Evolutionary conservation across 2,113 vertebrate species (phyloP).

Genomic region (Hyperoodon ampullatus): DNA sequence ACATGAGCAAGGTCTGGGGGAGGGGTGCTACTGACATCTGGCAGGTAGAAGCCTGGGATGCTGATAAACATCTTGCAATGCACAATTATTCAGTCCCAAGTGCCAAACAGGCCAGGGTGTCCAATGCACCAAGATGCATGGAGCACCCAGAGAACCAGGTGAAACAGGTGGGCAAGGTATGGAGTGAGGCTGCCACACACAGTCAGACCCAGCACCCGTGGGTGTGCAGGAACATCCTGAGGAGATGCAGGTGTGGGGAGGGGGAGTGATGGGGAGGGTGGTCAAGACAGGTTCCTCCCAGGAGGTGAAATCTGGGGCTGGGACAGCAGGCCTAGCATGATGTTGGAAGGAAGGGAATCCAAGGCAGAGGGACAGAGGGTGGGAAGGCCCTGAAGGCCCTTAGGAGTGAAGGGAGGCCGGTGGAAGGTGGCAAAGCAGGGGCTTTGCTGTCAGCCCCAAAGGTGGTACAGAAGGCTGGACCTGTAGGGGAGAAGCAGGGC

Average conservation of each 20-base stretch:
- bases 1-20: neutral
- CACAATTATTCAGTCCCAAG: neutral
- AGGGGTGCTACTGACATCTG: neutral
- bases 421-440: neutral
- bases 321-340: fast-evolving
- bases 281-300: neutral
- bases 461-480: neutral
- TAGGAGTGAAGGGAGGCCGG: neutral
- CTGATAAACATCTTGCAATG: neutral
- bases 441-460: neutral
- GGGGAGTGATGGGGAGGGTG: neutral
- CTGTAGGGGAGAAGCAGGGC: neutral
- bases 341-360: neutral
- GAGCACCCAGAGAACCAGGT: neutral
- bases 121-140: neutral
- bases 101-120: neutral
- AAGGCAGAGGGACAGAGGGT: neutral
- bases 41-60: neutral
- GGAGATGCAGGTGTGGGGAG: neutral
- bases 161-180: neutral
- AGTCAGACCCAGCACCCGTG: neutral
- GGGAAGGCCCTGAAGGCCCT: neutral
- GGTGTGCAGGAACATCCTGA: neutral
- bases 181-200: neutral
- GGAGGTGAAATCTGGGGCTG: neutral